Conservation (phyloP, 2,888 invertebrate genomes). For the Tipula confusa region DNA sequence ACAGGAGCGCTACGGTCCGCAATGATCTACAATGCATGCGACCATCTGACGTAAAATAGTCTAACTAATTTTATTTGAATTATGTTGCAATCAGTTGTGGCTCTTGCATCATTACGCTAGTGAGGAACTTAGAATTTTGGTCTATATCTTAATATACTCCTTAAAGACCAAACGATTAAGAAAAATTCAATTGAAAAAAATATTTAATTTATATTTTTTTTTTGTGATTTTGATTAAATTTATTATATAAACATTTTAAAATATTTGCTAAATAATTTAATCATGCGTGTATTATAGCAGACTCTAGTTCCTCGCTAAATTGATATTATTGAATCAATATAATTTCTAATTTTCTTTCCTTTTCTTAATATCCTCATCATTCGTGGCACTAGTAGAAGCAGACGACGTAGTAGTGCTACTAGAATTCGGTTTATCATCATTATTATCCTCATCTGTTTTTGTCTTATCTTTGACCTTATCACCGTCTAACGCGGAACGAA, state of each 20-base stretch:
- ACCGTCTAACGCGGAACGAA: neutral
- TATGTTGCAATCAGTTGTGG: too few species aligned
- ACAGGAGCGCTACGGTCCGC: too few species aligned
- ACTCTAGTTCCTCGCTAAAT: neutral
- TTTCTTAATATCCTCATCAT: neutral
- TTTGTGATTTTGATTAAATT: neutral
- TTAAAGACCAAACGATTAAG: neutral
- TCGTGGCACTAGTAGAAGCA: neutral
- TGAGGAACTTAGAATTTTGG: too few species aligned
- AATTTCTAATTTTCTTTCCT: neutral
- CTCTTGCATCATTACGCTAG: too few species aligned
- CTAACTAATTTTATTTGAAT: too few species aligned
- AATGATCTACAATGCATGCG: too few species aligned
- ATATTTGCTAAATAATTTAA: conserved; percentile 14
- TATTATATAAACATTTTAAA: neutral
- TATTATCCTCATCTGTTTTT: neutral
- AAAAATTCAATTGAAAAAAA: neutral
- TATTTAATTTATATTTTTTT: neutral
- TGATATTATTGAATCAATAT: neutral
- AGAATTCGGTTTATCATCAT: neutral
- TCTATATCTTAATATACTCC: neutral
- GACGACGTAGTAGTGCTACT: neutral
- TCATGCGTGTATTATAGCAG: neutral
- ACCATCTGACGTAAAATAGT: too few species aligned
- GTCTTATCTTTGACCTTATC: neutral